Evolutionary conservation across 1,140 invertebrate species (phyloP), one percentile per base, ranked within the genome.

Genomic region (Drosophila saltans): DNA sequence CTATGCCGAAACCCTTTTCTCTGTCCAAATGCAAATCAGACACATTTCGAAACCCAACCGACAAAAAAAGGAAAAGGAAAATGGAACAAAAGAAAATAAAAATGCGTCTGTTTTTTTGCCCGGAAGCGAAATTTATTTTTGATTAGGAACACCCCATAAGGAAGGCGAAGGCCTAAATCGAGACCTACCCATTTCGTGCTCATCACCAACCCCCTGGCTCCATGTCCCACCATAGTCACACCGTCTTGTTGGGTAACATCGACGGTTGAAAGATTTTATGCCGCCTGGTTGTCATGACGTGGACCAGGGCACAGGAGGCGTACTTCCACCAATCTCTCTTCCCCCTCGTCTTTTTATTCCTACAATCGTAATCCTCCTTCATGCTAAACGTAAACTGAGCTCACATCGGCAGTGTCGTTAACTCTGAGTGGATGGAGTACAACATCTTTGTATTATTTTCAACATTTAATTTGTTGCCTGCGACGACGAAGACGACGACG

Each of bases 371-470:
- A 60, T 64, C 69, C 41, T 82, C 72, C 70, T 70, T 64, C 69
- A 68, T 57, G 81, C 69, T 75, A 81, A 78, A 64, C 78, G 84
- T 89, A 89, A 90, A 84, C 81, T 79, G 84, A 88, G 84, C 78
- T 69, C 76, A 69, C 68, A 68, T 81, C 75, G 78, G 60, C 69
- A 69, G 65, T 60, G 77, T 80, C 81, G 81, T 86, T 85, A 85
- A 71, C 80, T 60, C 71, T 78, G 78, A 72, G 78, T 75, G 84
- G 61, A 85, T 77, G 85, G 78, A 77, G 66, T 52, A 39, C 57
- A 67, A 88, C 76, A 82, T 89, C 85, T 89, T 89, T 89, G 85
- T 89, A 89, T 89, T 89, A 89, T 89, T 89, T 89, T 89, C 84
- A 84, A 74, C 84, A 89, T 89, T 89, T 89, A 89, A 89, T 89